Evolutionary conservation across 2,888 invertebrate genomes (phyloP), one percentile per base, ranked within the genome.

Genomic region (Anoncus sp.): DNA sequence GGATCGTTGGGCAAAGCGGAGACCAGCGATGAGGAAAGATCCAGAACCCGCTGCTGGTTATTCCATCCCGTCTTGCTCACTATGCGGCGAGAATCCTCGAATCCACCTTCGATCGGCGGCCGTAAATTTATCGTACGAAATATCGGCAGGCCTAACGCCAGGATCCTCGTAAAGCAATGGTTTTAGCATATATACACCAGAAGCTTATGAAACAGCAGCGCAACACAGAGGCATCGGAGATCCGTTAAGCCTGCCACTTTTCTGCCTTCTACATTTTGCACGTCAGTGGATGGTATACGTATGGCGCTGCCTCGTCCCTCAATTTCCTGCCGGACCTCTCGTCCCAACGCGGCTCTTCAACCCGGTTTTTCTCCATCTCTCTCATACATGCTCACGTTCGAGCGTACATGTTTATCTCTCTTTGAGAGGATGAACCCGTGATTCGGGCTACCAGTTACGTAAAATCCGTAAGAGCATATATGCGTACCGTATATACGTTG

Each of bases 61-160:
- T 55, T 62, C 31, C 51, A 27, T 45, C 22, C n/a, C 62, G 16
- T 57, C 38, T 57, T 7, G n/a, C 55, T 51, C 38, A 14, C 35
- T 24, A 55, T 14, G 18, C 22, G 27, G 60, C 53, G 27, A 53
- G 53, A 71, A 71, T 66, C 73, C 70, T 51, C 73, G 78, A 66
- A 70, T 70, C 72, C 79, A 73, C 81, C 81, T 81, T 76, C 78
- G 79, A 82, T 82, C 74, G 72, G 53, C 74, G 72, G 53, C 78
- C 70, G 81, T 82, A 81, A 81, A 82, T 82, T 82, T 82, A 81
- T 82, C 81, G 81, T 81, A 78, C 80, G 80, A 80, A 82, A 82
- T 81, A 79, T 80, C 79, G 77, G 75, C 73, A 62, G 43, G 77
- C 67, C 74, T 77, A 80, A 77, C 71, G 75, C 62, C n/a, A n/a